Evolutionary conservation across 64 coral and sea anemone species (phyloP).

Genomic region (Pachyseris speciosa): DNA sequence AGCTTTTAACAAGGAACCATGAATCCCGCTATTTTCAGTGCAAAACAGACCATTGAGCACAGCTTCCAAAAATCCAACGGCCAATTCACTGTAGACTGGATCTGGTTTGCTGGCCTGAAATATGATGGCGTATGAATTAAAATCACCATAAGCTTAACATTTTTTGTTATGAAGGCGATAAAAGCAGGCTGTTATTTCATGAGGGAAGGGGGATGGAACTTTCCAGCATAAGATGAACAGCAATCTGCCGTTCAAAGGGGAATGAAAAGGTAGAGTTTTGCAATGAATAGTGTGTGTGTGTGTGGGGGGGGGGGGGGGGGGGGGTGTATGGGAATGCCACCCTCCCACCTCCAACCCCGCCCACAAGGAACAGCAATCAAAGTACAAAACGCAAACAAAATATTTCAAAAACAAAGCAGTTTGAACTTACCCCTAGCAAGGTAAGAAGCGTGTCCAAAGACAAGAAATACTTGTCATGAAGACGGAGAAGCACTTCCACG

Average conservation of each 20-base stretch:
- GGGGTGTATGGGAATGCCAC: too few relatives aligned
- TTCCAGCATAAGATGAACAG: too few relatives aligned
- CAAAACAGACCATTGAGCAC: conserved; percentile 53
- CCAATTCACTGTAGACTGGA: conserved; percentile 26
- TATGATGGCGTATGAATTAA: neutral
- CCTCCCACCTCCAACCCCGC: too few relatives aligned
- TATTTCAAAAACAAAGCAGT: too few relatives aligned
- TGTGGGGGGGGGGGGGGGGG: too few relatives aligned
- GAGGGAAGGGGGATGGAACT: too few relatives aligned
- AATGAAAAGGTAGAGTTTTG: too few relatives aligned
- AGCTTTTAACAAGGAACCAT: neutral
- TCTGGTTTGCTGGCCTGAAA: conserved; percentile 57
- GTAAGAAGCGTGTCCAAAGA: conserved; percentile 60
- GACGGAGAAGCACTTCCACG: conserved; percentile 45
- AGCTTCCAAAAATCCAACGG: conserved; percentile 50
- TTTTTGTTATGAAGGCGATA: neutral
- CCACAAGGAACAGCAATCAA: too few relatives aligned
- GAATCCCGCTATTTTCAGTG: neutral
- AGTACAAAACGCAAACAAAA: neutral
- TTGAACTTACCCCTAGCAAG: conserved; percentile 39
- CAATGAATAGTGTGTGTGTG: too few relatives aligned
- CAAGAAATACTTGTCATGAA: conserved; percentile 49
- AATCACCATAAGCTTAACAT: neutral
- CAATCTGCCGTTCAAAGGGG: too few relatives aligned
- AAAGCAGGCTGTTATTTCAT: too few relatives aligned